A percentile compares a stretch with the other conserved stretches of the same genome.
Conservation (phyloP, 2,888 invertebrate species). For the Melinaea marsaeus region DNA sequence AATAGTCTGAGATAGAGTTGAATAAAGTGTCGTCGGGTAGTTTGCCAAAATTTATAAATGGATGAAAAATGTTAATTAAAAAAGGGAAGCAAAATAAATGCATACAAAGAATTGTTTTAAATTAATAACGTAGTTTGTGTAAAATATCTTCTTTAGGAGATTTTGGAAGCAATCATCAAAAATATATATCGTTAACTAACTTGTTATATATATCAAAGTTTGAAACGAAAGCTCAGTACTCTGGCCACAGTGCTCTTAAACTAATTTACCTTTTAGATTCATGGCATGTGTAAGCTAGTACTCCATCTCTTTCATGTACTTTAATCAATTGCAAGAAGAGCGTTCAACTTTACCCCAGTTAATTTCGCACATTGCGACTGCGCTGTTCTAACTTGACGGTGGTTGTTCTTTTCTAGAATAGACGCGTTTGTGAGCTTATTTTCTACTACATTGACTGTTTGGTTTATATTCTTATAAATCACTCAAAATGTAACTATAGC, state of each 20-base stretch:
- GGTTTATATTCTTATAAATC: no score
- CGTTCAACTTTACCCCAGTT: conserved; percentile 40
- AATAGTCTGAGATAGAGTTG: conserved; percentile 12
- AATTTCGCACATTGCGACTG: conserved; percentile 38
- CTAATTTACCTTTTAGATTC: conserved; percentile 23
- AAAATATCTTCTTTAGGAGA: no score
- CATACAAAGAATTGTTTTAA: no score
- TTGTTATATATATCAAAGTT: background rate
- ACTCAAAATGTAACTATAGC: no score
- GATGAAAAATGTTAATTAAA: background rate
- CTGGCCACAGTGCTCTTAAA: conserved; percentile 1
- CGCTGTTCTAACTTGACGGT: conserved; percentile 27
- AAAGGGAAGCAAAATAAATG: background rate
- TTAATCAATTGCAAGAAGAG: conserved; percentile 39
- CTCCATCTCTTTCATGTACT: conserved; percentile 33
- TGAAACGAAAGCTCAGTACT: background rate
- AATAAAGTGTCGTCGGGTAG: conserved; percentile 16
- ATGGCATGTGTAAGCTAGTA: conserved; percentile 27
- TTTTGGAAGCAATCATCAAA: no score
- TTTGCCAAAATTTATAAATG: conserved; percentile 15
- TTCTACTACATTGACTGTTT: no score
- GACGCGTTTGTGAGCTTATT: no score
- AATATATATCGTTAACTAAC: background rate
- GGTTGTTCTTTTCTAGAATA: conserved; percentile 8
- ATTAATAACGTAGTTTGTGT: no score